These are phyloP conservation scores for Vicugna pacos DNA, from an alignment of 2,113 vertebrate genomes.

Conservation along the genomic window DNA sequence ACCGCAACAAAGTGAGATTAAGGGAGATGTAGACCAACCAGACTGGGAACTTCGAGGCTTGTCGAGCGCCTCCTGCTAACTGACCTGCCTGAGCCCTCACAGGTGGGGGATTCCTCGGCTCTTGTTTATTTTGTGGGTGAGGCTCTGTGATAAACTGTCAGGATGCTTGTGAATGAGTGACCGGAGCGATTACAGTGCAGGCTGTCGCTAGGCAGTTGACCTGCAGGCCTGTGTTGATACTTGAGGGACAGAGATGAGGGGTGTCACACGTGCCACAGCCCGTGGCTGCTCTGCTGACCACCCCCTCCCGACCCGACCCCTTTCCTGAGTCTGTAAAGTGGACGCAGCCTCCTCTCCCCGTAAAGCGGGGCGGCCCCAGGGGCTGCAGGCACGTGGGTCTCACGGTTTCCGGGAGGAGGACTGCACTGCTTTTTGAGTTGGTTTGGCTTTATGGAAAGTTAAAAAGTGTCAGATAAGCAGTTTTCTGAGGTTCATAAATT, in stretches of 20 bases:
- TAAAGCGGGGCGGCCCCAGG: background rate
- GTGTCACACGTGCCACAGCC: background rate
- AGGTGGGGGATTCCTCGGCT: background rate
- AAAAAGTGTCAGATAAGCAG: background rate
- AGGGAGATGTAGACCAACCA: background rate
- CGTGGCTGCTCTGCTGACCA: background rate
- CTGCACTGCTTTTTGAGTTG: background rate
- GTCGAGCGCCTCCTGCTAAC: background rate
- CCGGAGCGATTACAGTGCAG: background rate
- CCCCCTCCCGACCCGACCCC: background rate
- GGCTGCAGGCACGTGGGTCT: background rate
- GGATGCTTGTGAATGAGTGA: background rate
- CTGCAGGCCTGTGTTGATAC: background rate
- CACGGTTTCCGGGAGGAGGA: background rate
- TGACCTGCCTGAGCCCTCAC: rapidly evolving
- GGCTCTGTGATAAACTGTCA: background rate
- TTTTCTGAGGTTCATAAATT: background rate
- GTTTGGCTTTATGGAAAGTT: background rate
- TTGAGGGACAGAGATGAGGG: background rate
- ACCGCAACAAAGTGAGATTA: background rate
- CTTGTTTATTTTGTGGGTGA: background rate
- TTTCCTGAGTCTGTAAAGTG: background rate
- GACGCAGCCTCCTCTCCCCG: background rate
- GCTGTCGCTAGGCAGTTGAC: background rate
- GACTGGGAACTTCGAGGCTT: background rate